Percentiles rank a stretch among this genome's conserved stretches.
Evolutionary conservation across 1,140 invertebrate genomes (phyloP).

Genomic region (Probaryconus sp.): DNA sequence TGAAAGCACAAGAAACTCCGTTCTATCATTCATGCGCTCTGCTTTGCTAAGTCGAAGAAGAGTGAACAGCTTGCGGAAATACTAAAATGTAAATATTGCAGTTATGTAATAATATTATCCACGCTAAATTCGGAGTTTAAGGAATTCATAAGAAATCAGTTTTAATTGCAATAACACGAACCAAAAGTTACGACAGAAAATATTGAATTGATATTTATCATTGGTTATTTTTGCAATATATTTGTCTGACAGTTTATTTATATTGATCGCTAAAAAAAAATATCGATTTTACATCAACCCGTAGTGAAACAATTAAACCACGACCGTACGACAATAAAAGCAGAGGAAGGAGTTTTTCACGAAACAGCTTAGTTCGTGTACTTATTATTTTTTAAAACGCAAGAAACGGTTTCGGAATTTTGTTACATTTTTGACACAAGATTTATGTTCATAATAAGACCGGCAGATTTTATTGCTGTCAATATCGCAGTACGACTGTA

Average conservation of each 20-base stretch:
- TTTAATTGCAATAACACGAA: not conserved
- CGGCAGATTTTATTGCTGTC: constrained; percentile 38
- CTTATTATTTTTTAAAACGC: constrained; percentile 14
- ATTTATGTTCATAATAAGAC: constrained; percentile 40
- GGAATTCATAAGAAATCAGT: not conserved
- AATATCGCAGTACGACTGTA: constrained; percentile 33
- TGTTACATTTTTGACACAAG: constrained; percentile 1
- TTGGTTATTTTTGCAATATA: too few relatives aligned
- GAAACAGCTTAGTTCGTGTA: not conserved
- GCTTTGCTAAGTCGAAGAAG: constrained; percentile 32
- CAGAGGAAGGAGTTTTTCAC: too few relatives aligned
- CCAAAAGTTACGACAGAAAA: too few relatives aligned
- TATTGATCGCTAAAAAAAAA: too few relatives aligned
- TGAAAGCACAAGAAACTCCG: constrained; percentile 47
- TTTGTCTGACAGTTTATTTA: too few relatives aligned
- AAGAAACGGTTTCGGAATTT: constrained; percentile 7
- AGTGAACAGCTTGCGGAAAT: constrained; percentile 35
- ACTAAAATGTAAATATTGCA: constrained; percentile 35
- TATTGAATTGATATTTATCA: too few relatives aligned
- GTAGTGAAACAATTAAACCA: too few relatives aligned
- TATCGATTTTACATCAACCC: too few relatives aligned
- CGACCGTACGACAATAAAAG: too few relatives aligned
- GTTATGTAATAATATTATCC: constrained; percentile 24
- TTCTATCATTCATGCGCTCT: constrained; percentile 51
- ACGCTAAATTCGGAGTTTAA: constrained; percentile 1